Evolutionary conservation across 2,113 vertebrate species (phyloP), one percentile per base, ranked within the genome.

Genomic region (Asarcornis scutulata): DNA sequence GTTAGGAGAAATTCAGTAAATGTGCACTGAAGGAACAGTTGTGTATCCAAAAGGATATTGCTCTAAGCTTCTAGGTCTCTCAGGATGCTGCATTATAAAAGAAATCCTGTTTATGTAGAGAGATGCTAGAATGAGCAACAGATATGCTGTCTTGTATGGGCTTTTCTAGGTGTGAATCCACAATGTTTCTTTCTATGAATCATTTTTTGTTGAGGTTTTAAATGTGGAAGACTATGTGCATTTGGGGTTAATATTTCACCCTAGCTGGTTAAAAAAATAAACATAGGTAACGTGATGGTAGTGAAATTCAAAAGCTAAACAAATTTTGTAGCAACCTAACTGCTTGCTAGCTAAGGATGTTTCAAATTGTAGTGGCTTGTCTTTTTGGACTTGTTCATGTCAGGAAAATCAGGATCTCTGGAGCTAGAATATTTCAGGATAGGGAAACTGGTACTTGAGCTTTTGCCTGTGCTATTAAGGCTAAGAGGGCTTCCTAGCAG

Each of bases 31-130:
- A 85, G 42, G 29, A 82, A n/a, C 16, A 67, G 40, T 86, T 66
- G n/a, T 90, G 84, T 73, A 86, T 93, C 64, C 29, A n/a, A 81
- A 80, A 88, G 11, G 34, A 78, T 90, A 89, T 88, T 86, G 73
- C n/a, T 27, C 58, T 44, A 55, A 64, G 29, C 77, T 97, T 88
- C 77, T 71, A 14, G 34, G 48, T 78, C 31, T 67, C 14, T 81
- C 26, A 53, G 59, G 75, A 25, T 88, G 40, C 32, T 63, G 32
- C 4, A 26, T 22, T 53, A 17, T 81, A 84, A 73, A 66, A 21
- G 16, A 96, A 80, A 29, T 74, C 27, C 53, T 11, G 68, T 64
- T 52, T 38, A 13, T 5, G 7, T 13, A 48, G 20, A 62, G 26
- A 76, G 86, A 38, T 23, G 27, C 7, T 56, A 25, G 34, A 79